phyloP scores from a whole-genome alignment of 2,113 vertebrate species.

The Acrocephalus arundinaceus region DNA sequence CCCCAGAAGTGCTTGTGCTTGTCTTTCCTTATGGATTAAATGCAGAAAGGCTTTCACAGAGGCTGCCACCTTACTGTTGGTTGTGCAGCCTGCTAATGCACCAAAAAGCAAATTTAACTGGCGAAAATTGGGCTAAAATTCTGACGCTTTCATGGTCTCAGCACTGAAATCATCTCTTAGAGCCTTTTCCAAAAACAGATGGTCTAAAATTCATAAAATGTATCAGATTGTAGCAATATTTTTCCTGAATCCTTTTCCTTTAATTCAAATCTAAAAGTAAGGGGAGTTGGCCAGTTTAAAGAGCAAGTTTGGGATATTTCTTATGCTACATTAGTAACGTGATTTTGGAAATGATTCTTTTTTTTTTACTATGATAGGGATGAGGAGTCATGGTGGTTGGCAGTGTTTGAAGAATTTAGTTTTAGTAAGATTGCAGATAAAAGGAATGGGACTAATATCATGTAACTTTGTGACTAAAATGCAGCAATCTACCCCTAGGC shows the following conservation, averaged over 20 bases:
- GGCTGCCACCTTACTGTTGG: neutral
- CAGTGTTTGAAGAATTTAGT: neutral
- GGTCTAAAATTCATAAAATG: neutral
- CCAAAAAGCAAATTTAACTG: neutral
- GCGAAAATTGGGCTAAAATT: neutral
- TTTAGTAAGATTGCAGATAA: neutral
- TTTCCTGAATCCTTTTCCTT: neutral
- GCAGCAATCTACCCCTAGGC: neutral
- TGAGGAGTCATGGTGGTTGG: neutral
- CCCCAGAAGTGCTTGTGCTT: neutral
- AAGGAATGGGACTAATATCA: neutral
- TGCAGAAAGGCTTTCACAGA: neutral
- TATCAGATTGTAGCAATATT: neutral
- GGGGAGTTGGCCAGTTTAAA: neutral
- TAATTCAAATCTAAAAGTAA: neutral
- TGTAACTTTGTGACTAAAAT: neutral
- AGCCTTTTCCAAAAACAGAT: conserved; percentile 13
- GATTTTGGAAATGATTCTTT: neutral
- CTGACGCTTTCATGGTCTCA: neutral
- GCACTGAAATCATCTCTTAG: neutral
- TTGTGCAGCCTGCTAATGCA: neutral
- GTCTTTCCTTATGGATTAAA: neutral
- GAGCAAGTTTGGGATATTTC: neutral
- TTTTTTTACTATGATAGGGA: neutral
- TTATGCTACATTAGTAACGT: neutral